Conservation (phyloP, 2,888 invertebrate species). For the Thecophora atra region DNA sequence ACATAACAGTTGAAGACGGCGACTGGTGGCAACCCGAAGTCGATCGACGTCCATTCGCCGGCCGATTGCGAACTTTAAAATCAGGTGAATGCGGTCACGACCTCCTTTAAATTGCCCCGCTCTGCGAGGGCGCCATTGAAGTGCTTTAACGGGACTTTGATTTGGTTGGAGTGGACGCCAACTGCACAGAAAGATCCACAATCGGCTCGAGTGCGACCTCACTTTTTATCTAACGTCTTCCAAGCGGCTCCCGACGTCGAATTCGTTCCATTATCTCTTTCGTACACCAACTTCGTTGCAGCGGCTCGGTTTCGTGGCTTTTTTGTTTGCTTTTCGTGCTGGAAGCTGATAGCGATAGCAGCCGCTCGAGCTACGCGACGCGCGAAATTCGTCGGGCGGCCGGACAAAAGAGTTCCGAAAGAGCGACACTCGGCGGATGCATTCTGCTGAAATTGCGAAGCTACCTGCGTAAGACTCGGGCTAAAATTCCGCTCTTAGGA, state of each 20-base stretch:
- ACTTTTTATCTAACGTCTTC: slow-evolving; percentile 14
- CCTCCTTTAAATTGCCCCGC: too few species aligned
- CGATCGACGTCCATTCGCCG: too few species aligned
- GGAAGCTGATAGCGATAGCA: slow-evolving; percentile 10
- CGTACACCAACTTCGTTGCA: not conserved
- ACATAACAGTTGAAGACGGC: too few species aligned
- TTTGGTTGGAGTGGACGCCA: too few species aligned
- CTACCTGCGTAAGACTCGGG: not conserved
- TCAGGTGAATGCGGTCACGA: too few species aligned
- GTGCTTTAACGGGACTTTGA: too few species aligned
- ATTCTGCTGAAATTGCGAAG: not conserved
- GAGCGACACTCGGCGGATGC: not conserved
- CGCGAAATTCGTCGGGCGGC: slow-evolving; percentile 19
- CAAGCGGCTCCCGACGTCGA: not conserved
- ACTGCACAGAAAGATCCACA: too few species aligned
- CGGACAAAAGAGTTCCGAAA: slow-evolving; percentile 3
- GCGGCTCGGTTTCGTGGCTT: not conserved
- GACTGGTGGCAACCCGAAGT: too few species aligned
- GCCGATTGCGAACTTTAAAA: too few species aligned
- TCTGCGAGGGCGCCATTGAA: too few species aligned
- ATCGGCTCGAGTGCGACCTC: too few species aligned
- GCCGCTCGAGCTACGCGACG: slow-evolving; percentile 19
- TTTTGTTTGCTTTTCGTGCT: not conserved
- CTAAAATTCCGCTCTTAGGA: not conserved
- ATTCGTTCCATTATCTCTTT: slow-evolving; percentile 24